phyloP scores from a whole-genome alignment of 2,888 invertebrate genomes.

The Agriopis aurantiaria region DNA sequence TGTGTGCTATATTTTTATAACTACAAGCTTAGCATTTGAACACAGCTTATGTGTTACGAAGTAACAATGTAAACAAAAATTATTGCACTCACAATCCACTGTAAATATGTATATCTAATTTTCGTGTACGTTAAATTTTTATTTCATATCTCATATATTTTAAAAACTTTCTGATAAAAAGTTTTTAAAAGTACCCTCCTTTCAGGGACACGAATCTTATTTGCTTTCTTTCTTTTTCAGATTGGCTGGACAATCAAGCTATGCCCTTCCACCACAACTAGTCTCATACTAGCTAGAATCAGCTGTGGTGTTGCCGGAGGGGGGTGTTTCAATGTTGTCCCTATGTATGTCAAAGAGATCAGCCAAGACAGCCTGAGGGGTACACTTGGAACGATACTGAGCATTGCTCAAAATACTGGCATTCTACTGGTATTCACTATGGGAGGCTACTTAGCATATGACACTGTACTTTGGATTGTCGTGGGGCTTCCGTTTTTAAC shows the following conservation, averaged over 20 bases:
- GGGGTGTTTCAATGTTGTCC: slow-evolving; percentile 61
- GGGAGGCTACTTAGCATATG: slow-evolving; percentile 62
- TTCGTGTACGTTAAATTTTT: no score
- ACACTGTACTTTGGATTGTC: slow-evolving; percentile 56
- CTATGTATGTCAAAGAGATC: slow-evolving; percentile 68
- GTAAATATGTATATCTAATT: not conserved
- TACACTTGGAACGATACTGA: slow-evolving; percentile 53
- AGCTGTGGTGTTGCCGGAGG: slow-evolving; percentile 59
- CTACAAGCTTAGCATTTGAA: no score
- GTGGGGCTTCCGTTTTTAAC: slow-evolving; percentile 54
- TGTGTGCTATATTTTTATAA: no score
- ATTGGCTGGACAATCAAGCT: slow-evolving; percentile 57
- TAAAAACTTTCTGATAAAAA: no score
- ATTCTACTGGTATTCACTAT: slow-evolving; percentile 58
- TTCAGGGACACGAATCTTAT: no score
- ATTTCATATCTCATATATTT: no score
- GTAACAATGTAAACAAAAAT: not conserved
- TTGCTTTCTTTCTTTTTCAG: slow-evolving; percentile 38
- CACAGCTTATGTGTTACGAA: not conserved
- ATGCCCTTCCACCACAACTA: slow-evolving; percentile 46
- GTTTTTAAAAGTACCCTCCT: no score
- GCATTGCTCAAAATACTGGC: slow-evolving; percentile 58
- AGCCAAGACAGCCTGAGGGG: slow-evolving; percentile 65
- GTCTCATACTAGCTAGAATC: slow-evolving; percentile 58
- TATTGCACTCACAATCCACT: not conserved